Evolutionary conservation across 2,888 invertebrate genomes (phyloP), one percentile per base, ranked within the genome.

Genomic region (Trimorus sp.): DNA sequence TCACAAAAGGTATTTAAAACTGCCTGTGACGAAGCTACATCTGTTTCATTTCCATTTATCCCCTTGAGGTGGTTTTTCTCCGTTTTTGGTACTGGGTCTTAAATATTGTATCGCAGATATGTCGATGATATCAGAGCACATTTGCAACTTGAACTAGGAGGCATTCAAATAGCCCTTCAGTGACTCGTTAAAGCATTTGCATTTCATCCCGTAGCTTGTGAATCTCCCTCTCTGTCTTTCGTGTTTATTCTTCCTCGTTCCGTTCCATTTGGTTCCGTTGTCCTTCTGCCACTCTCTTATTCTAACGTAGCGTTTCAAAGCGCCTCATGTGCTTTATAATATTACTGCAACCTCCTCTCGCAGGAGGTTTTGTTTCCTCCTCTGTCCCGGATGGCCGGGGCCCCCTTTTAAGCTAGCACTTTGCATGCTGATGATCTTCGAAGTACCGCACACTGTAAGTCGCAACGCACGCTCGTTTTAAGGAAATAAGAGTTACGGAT

Each of bases 161-260:
- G 87, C 87, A 88, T 87, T 87, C 86, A 84, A 86, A 89, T 87
- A 90, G 90, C 91, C 87, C 91, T 91, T 91, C 91, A 90, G 91
- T 89, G 91, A 90, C 91, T 91, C 91, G 91, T 91, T 91, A 91
- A 91, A 88, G 90, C 90, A 91, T 91, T 91, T 91, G 91, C 91
- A 91, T 91, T 91, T 91, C 91, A 91, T 91, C 90, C 89, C 89
- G 86, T 86, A 87, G 89, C 49, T 71, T 65, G 60, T 63, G 68
- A 70, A 66, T 80, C 78, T 77, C 71, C 79, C 78, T 77, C 71
- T 65, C 42, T 70, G 56, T 60, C 45, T 73, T 81, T 75, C 81
- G 79, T 83, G 40, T 40, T 84, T 68, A 80, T 83, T 76, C 82
- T 80, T 78, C 79, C 78, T 83, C 81, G 70, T 59, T 59, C 74